phyloP scores from a whole-genome alignment of 2,797 vertebrate species.

The Graptemys geographica region DNA sequence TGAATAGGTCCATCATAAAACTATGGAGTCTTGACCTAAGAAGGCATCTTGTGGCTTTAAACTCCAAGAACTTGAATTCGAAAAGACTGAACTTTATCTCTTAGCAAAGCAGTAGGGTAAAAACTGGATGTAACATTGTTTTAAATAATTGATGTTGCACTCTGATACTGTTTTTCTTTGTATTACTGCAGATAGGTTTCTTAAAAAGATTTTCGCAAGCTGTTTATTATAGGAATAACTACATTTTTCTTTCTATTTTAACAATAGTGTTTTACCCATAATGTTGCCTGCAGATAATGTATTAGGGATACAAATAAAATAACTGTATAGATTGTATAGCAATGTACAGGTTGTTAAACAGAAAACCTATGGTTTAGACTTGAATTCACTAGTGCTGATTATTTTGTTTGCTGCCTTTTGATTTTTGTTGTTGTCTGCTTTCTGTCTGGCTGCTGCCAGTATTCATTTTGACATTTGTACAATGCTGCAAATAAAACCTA shows the following conservation, averaged over 20 bases:
- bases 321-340: slow-evolving; percentile 38
- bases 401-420: slow-evolving; percentile 23
- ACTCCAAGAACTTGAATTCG: slow-evolving; percentile 24
- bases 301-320: slow-evolving; percentile 76
- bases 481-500: slow-evolving; percentile 54
- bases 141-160: slow-evolving; percentile 63
- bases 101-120: slow-evolving; percentile 45
- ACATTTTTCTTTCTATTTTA: slow-evolving; percentile 79
- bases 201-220: slow-evolving; percentile 76
- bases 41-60: neutral
- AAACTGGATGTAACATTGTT: slow-evolving; percentile 53
- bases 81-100: slow-evolving; percentile 50
- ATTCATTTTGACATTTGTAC: slow-evolving; percentile 38
- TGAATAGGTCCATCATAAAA: slow-evolving; percentile 7
- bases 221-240: slow-evolving; percentile 78
- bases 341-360: slow-evolving; percentile 18
- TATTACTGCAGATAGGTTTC: slow-evolving; percentile 58
- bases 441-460: slow-evolving; percentile 19
- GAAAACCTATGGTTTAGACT: slow-evolving; percentile 26
- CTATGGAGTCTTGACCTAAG: slow-evolving; percentile 44
- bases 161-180: slow-evolving; percentile 70
- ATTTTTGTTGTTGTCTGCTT: neutral
- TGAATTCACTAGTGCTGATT: slow-evolving; percentile 32
- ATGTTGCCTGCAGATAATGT: slow-evolving; percentile 64
- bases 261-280: slow-evolving; percentile 63